These are phyloP conservation scores for Brachyopa scutellaris DNA, from an alignment of 2,888 invertebrate species.

Conservation along the genomic window DNA sequence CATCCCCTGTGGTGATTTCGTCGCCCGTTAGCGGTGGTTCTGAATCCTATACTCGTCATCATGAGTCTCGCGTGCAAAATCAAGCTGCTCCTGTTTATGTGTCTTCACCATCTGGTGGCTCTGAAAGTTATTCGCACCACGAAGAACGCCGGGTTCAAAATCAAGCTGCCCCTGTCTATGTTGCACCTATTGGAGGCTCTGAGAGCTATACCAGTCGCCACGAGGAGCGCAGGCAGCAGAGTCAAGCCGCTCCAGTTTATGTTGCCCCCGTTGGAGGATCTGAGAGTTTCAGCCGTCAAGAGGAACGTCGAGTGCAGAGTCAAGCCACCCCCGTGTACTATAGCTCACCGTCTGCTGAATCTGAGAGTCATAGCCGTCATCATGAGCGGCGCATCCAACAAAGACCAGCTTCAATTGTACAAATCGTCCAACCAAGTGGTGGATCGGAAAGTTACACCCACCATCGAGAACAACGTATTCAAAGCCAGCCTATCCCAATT, in stretches of 20 bases:
- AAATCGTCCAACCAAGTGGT: slow-evolving; percentile 37
- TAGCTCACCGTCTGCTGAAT: slow-evolving; percentile 50
- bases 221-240: slow-evolving; percentile 74
- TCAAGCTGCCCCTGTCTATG: slow-evolving; percentile 73
- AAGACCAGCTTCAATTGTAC: slow-evolving; percentile 36
- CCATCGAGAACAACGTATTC: slow-evolving; percentile 41
- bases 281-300: slow-evolving; percentile 53
- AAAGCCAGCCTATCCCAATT: slow-evolving; percentile 11
- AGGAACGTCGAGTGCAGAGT: slow-evolving; percentile 69
- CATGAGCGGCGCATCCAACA: slow-evolving; percentile 48
- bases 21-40: slow-evolving; percentile 45
- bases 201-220: slow-evolving; percentile 75
- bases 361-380: slow-evolving; percentile 50
- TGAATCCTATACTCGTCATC: slow-evolving; percentile 71
- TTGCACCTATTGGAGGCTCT: slow-evolving; percentile 72
- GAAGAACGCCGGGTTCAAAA: slow-evolving; percentile 76
- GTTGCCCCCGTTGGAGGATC: slow-evolving; percentile 59
- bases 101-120: slow-evolving; percentile 74
- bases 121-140: slow-evolving; percentile 77
- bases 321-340: slow-evolving; percentile 53
- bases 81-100: slow-evolving; percentile 68
- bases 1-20: slow-evolving; percentile 62
- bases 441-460: slow-evolving; percentile 53
- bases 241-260: slow-evolving; percentile 73
- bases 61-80: slow-evolving; percentile 65